These are phyloP conservation scores for Trichopria drosophilae DNA, from an alignment of 2,888 invertebrate species.

Conservation along the genomic window DNA sequence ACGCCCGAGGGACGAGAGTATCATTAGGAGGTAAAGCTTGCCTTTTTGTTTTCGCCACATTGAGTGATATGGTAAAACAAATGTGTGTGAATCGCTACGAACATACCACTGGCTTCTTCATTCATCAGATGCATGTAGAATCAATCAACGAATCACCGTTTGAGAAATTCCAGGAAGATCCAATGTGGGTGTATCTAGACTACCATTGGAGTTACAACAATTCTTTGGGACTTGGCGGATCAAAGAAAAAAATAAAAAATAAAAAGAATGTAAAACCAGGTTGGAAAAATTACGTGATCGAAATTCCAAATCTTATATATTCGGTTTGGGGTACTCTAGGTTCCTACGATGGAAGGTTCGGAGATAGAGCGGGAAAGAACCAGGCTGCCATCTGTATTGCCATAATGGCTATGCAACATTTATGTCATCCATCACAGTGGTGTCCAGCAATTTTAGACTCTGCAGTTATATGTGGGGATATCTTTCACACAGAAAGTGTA, in stretches of 20 bases:
- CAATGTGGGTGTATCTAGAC: constrained; percentile 55
- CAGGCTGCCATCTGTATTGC: constrained; percentile 49
- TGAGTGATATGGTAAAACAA: constrained; percentile 47
- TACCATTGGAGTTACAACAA: constrained; percentile 51
- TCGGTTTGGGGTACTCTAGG: constrained; percentile 54
- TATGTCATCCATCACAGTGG: constrained; percentile 52
- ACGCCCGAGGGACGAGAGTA: constrained; percentile 41
- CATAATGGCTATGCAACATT: constrained; percentile 44
- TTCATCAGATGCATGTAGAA: constrained; percentile 51
- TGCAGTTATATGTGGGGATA: constrained; percentile 50
- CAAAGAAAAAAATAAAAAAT: constrained; percentile 7
- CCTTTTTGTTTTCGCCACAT: constrained; percentile 45
- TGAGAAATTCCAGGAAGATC: constrained; percentile 48
- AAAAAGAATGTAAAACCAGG: constrained; percentile 29
- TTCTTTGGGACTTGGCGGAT: constrained; percentile 23
- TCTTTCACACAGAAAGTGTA: constrained; percentile 48
- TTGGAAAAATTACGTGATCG: constrained; percentile 52
- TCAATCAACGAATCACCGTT: constrained; percentile 41
- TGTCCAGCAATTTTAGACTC: constrained; percentile 50
- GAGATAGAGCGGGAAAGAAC: constrained; percentile 47
- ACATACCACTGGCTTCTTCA: constrained; percentile 51
- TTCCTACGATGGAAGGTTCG: constrained; percentile 47
- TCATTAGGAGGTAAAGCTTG: constrained; percentile 41
- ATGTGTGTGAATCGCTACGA: constrained; percentile 47
- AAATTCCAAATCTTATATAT: constrained; percentile 49